These are phyloP conservation scores for Dendrocincla fuliginosa DNA, from an alignment of 2,797 vertebrate species.

Conservation along the genomic window DNA sequence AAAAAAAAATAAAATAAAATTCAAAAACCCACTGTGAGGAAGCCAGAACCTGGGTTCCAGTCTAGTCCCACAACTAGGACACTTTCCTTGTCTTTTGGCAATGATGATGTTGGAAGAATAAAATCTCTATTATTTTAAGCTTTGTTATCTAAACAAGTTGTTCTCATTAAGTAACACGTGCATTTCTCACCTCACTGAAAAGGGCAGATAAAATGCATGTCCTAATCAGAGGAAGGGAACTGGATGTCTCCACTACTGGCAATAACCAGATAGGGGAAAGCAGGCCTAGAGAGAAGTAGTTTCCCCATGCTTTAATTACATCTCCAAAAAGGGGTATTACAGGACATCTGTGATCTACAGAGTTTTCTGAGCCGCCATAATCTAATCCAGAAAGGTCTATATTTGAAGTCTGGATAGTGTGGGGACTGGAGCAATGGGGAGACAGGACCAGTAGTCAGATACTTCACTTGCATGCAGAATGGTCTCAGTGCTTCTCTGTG, in stretches of 20 bases:
- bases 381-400: background rate
- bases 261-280: background rate
- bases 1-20: no score
- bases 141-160: conserved; percentile 3
- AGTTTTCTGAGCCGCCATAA: background rate
- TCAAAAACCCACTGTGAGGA: background rate
- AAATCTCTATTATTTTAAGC: background rate
- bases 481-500: background rate
- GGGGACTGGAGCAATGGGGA: background rate
- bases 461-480: background rate
- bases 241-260: background rate
- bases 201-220: background rate
- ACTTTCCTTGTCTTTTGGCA: background rate
- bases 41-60: background rate
- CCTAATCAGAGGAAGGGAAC: background rate
- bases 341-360: background rate
- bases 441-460: background rate
- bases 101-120: background rate
- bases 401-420: background rate
- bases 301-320: background rate
- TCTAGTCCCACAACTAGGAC: background rate
- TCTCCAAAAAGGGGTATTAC: background rate
- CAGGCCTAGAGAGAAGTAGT: background rate
- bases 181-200: conserved; percentile 22
- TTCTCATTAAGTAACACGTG: background rate